Evolutionary conservation across 2,888 invertebrate genomes (phyloP), one percentile per base, ranked within the genome.

Genomic region (Parnassius apollo): DNA sequence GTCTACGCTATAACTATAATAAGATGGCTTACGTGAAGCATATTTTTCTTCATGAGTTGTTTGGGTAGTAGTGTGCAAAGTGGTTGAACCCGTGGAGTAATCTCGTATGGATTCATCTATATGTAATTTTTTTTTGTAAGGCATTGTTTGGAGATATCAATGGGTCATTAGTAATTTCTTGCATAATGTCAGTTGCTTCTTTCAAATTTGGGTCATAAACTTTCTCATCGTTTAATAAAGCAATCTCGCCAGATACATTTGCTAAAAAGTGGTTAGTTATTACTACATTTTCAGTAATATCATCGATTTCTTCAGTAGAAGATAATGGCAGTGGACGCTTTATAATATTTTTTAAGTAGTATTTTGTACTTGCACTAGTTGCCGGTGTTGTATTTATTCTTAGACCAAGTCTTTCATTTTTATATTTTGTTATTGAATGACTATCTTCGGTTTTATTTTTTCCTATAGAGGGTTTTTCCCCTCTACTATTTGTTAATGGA

Each of bases 101-200:
- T 78, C 76, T 48, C 75, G 70, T 11, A 69, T 65, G 42, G 68
- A 62, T 59, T 76, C 74, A 44, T 80, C 74, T 45, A 67, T 71
- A 55, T 68, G 62, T 54, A 75, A 63, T 49, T 65, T 71, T 64
- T 64, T 68, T 72, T 63, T 77, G 80, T 62, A 66, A 67, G 49
- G 63, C 68, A 67, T 67, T 91, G 66, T 91, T 93, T 0, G 93
- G 92, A 0, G 93, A 93, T 9, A 93, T 85, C 52, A 85, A 78
- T 18, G 92, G 87, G 67, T 88, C 83, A 49, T 87, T 85, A 71
- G 83, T 88, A 59, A 61, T 66, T 59, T 77, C 71, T 55, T 76
- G 70, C 44, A 81, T 66, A 22, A 67, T 71, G 59, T 82, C 82
- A 2, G 78, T 76, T 59, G 78, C 81, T 22, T 83, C 71, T 42